phyloP scores from a whole-genome alignment of 1,140 invertebrate genomes.

The Scylla paramamosain region DNA sequence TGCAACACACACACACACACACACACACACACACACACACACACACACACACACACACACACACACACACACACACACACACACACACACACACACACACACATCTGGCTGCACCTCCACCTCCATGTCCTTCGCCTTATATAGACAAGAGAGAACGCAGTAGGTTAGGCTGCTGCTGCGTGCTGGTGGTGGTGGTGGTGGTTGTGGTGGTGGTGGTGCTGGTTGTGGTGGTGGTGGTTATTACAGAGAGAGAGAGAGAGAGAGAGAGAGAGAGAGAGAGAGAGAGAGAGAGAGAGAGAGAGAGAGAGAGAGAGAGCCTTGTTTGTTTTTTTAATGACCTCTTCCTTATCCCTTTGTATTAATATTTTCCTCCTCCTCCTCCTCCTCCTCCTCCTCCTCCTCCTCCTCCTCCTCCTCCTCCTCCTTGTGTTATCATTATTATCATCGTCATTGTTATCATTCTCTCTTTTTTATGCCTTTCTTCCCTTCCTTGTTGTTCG shows the following conservation, averaged over 20 bases:
- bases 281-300: slow-evolving; percentile 18
- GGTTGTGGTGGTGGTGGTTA: too few species aligned
- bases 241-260: too few species aligned
- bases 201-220: too few species aligned
- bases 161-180: not conserved
- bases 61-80: too few species aligned
- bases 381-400: not conserved
- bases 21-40: too few species aligned
- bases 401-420: too few species aligned
- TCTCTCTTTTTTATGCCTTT: too few species aligned
- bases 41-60: too few species aligned
- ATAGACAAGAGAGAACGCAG: not conserved
- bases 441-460: too few species aligned
- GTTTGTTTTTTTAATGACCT: not conserved
- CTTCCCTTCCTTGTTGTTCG: not conserved
- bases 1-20: too few species aligned
- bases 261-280: too few species aligned
- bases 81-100: not conserved
- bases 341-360: not conserved
- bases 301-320: slow-evolving; percentile 3
- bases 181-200: not conserved
- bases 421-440: not conserved
- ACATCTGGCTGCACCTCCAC: not conserved
- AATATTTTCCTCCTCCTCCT: not conserved
- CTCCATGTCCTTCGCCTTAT: not conserved